Evolutionary conservation across 37 sponge, comb jelly and placozoan species (phyloP).

Genomic region (Beroe forskalii): DNA sequence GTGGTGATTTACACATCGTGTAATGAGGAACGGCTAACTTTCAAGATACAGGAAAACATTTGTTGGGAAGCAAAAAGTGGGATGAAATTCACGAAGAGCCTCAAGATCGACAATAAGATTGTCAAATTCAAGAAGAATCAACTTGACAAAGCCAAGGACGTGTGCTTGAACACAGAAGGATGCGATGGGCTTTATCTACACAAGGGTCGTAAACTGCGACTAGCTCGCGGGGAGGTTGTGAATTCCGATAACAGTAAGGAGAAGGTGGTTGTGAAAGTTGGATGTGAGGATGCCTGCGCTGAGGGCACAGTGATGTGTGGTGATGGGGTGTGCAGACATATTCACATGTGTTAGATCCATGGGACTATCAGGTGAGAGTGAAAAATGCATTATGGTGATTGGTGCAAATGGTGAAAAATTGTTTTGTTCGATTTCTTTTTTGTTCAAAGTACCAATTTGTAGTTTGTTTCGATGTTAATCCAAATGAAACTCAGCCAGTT

Average conservation of each 20-base stretch:
- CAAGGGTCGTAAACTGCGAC: not conserved
- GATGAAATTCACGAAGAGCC: too few species aligned
- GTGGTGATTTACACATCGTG: not conserved
- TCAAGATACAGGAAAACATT: not conserved
- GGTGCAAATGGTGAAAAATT: too few species aligned
- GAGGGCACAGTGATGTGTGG: not conserved
- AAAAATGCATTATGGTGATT: too few species aligned
- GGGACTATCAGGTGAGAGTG: too few species aligned
- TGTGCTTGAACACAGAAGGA: not conserved
- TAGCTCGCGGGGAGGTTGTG: not conserved
- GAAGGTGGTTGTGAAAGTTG: not conserved
- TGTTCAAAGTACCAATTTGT: too few species aligned
- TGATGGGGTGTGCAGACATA: slow-evolving; percentile 13
- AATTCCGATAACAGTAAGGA: not conserved
- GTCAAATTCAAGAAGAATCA: not conserved
- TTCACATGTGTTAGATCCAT: too few species aligned
- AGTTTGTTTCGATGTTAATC: too few species aligned
- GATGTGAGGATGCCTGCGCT: not conserved
- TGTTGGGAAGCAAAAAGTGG: slow-evolving; percentile 42
- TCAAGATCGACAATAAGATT: too few species aligned
- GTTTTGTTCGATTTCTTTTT: too few species aligned
- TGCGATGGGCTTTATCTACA: not conserved
- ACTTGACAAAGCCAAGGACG: slow-evolving; percentile 28
- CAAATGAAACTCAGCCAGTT: too few species aligned
- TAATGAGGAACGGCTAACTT: not conserved